phyloP scores from a whole-genome alignment of 2,888 invertebrate genomes.

The Tuta absoluta region DNA sequence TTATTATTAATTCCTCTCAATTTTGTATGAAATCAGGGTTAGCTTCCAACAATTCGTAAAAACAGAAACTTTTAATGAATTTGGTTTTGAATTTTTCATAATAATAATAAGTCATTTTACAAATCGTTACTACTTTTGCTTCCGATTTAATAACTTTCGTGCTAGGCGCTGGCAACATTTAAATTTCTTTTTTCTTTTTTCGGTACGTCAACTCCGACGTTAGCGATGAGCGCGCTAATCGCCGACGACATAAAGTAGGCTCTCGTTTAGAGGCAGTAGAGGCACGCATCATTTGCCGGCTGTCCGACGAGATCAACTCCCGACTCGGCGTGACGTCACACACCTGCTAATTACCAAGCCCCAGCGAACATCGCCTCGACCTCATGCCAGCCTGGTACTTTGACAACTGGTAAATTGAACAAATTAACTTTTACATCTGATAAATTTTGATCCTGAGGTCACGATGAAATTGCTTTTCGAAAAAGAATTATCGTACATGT shows the following conservation, averaged over 20 bases:
- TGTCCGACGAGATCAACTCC: slow-evolving; percentile 66
- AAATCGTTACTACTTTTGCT: neutral
- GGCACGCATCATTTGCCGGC: slow-evolving; percentile 74
- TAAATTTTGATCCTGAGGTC: slow-evolving; percentile 5
- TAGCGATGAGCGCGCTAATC: slow-evolving; percentile 65
- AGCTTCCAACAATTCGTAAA: neutral
- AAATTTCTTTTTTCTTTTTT: slow-evolving; percentile 20
- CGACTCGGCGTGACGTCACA: slow-evolving; percentile 60
- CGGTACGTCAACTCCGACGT: slow-evolving; percentile 33
- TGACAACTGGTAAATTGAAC: slow-evolving; percentile 28
- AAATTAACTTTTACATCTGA: slow-evolving; percentile 29
- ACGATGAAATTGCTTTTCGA: neutral
- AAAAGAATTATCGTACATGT: slow-evolving; percentile 6
- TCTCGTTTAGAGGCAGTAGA: slow-evolving; percentile 59
- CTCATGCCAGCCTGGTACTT: slow-evolving; percentile 23
- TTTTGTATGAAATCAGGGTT: neutral
- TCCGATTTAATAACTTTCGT: neutral
- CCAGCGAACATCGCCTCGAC: slow-evolving; percentile 51
- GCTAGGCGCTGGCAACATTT: neutral
- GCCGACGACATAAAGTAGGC: slow-evolving; percentile 66
- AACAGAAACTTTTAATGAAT: neutral
- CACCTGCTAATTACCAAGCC: slow-evolving; percentile 60
- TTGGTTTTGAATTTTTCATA: neutral
- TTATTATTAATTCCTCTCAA: slow-evolving; percentile 16
- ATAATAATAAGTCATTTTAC: no score